phyloP scores from a whole-genome alignment of 2,888 invertebrate genomes.

The Eumacrocentrus americanus region DNA sequence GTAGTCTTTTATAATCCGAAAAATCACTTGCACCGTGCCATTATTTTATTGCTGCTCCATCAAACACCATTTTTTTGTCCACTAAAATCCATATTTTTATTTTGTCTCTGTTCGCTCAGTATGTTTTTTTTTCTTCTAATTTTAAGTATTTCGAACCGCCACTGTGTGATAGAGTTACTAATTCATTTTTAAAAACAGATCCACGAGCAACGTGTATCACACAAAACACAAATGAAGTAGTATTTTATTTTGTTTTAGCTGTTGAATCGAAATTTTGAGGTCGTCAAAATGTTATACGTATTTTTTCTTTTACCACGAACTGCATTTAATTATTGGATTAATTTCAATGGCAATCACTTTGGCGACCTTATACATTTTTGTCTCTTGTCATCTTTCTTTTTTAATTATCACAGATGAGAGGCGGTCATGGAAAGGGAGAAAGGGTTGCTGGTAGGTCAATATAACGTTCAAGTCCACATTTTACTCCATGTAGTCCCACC shows the following conservation, averaged over 20 bases:
- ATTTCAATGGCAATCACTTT: constrained; percentile 27
- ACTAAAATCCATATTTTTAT: constrained; percentile 17
- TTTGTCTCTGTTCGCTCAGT: constrained; percentile 13
- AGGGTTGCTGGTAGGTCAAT: no score
- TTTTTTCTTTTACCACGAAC: constrained; percentile 47
- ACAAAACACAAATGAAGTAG: background rate
- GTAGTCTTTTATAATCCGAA: background rate
- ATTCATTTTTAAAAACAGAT: constrained; percentile 1
- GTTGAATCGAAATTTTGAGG: constrained; percentile 16
- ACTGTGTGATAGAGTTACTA: constrained; percentile 24
- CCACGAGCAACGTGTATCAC: background rate
- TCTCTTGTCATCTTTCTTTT: constrained; percentile 39
- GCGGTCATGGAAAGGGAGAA: constrained; percentile 49
- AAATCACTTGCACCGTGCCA: constrained; percentile 2
- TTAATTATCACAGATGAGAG: constrained; percentile 60
- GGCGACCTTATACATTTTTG: constrained; percentile 24
- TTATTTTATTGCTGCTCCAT: constrained; percentile 1
- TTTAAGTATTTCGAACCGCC: constrained; percentile 30
- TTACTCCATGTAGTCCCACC: constrained; percentile 96
- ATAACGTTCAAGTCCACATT: constrained; percentile 37
- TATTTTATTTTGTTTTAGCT: constrained; percentile 7
- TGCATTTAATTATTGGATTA: constrained; percentile 41
- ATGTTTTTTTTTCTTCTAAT: constrained; percentile 26
- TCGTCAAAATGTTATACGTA: constrained; percentile 35
- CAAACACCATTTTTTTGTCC: background rate